These are phyloP conservation scores for Edolisoma coerulescens DNA, from an alignment of 2,113 vertebrate genomes.

Conservation along the genomic window DNA sequence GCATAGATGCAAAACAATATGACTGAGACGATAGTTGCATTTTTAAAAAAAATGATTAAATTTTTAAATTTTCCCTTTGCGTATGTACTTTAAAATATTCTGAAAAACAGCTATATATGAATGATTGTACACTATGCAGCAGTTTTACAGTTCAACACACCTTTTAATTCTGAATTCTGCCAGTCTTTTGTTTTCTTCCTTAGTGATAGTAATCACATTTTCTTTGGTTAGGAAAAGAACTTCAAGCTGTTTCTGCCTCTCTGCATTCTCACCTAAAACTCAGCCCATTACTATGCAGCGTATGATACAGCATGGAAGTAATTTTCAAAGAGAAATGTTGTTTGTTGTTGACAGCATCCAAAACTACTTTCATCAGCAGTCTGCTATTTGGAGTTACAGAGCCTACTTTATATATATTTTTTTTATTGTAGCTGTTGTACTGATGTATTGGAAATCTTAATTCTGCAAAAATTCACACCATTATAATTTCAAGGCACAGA, in stretches of 20 bases:
- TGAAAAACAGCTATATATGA: not conserved
- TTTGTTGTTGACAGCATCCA: not conserved
- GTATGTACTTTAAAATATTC: not conserved
- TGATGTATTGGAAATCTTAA: not conserved
- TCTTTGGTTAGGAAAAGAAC: not conserved
- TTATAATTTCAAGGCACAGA: not conserved
- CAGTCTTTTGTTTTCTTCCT: not conserved
- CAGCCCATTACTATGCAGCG: not conserved
- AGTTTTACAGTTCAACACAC: not conserved
- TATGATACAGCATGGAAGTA: not conserved
- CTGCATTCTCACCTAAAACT: not conserved
- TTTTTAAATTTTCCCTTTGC: not conserved
- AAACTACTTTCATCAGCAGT: not conserved
- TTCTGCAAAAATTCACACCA: not conserved
- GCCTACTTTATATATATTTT: no score
- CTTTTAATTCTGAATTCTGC: not conserved
- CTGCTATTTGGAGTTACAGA: not conserved
- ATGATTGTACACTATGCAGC: not conserved
- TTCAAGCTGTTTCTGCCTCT: not conserved
- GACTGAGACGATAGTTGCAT: not conserved
- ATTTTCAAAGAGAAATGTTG: not conserved
- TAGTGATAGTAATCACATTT: not conserved
- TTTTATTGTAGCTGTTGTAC: not conserved
- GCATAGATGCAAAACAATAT: not conserved
- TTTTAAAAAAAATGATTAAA: not conserved